These are phyloP conservation scores for Gorsachius magnificus DNA, from an alignment of 2,797 vertebrate species.

Conservation along the genomic window DNA sequence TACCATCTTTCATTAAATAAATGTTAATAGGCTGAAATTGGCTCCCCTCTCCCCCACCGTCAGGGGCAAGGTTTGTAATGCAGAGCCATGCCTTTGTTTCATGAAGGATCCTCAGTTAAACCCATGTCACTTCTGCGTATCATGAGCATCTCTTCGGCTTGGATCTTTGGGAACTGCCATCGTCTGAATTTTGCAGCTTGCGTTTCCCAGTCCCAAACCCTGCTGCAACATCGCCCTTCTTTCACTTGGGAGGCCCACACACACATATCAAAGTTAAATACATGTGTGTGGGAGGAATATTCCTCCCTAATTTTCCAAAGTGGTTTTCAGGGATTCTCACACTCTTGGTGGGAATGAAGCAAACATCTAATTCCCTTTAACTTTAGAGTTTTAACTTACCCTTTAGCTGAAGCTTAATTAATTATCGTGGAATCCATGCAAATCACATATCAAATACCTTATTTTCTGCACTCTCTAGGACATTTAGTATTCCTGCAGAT, in stretches of 20 bases:
- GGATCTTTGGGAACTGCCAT: neutral
- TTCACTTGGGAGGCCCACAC: neutral
- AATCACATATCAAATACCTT: neutral
- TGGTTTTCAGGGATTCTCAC: conserved; percentile 12
- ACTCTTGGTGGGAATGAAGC: neutral
- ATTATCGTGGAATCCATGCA: neutral
- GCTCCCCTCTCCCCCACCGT: accelerated
- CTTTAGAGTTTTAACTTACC: neutral
- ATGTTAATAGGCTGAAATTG: neutral
- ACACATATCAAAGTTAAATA: conserved; percentile 1
- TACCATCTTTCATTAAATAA: neutral
- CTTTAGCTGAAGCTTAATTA: neutral
- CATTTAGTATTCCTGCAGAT: neutral
- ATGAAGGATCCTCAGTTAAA: neutral
- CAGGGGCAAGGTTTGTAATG: neutral
- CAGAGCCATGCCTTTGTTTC: neutral
- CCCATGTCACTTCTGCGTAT: neutral
- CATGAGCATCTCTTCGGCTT: neutral
- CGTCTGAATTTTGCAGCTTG: neutral
- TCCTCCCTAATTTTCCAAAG: conserved; percentile 4
- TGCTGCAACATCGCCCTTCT: neutral
- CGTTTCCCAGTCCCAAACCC: neutral
- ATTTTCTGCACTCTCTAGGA: neutral
- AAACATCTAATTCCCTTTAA: neutral
- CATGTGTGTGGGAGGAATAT: neutral